Evolutionary conservation across 2,797 vertebrate genomes (phyloP), one percentile per base, ranked within the genome.

Genomic region (Centroberyx gerrardi): DNA sequence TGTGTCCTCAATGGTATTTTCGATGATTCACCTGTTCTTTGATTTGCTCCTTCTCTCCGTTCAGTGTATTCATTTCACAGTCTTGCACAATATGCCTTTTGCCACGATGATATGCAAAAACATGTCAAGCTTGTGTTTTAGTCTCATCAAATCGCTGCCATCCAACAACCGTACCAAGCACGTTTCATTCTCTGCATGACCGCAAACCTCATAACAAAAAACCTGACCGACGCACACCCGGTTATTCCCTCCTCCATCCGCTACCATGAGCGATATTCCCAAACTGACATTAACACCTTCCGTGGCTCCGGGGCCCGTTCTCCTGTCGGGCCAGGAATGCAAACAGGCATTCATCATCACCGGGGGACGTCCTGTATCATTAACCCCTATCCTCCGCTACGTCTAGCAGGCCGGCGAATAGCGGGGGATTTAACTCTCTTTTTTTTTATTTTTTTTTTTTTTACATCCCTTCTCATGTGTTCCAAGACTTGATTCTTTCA

Each of bases 271-370:
- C 53, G 38, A 86, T 86, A 72, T 74, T 83, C 72, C 82, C 78
- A 62, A 65, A 76, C 81, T 82, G 85, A 80, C 85, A 83, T 82
- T 88, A 88, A 90, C 90, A 91, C 92, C 91, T 91, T 87, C 88
- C 55, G 40, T 80, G 88, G 87, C 88, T 92, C 76, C 77, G 75
- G 88, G 38, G 88, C 86, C 81, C 83, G 84, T 90, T 91, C 91
- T 85, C 46, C 88, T 91, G 91, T 90, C 74, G 33, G 22, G 71
- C 80, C 44, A 84, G 91, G 92, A 94, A 93, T 93, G 94, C 92
- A 95, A 94, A 94, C 92, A 92, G 62, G 88, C 92, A 94, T 94
- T 91, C 90, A 94, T 94, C 92, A 94, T 61, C 10, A 6, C 8
- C 8, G n/a, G 81, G 79, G 81, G 78, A 77, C 77, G 18, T 70